These are phyloP conservation scores for Caenorhabditis afra DNA, from an alignment of 2,888 invertebrate species.

Conservation along the genomic window DNA sequence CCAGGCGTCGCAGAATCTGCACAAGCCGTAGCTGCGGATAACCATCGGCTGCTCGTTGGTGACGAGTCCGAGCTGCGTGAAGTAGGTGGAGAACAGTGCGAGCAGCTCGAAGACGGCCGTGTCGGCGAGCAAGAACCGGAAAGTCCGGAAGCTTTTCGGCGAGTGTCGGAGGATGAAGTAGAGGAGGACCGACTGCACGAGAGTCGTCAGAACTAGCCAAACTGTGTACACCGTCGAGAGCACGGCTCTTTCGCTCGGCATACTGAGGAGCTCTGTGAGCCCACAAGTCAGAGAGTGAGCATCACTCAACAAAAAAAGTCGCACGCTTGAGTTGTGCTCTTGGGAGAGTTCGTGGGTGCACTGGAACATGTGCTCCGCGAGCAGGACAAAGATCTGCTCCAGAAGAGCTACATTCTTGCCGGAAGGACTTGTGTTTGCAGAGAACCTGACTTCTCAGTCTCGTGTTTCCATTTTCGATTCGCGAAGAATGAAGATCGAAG, in stretches of 20 bases:
- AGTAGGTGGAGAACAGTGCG: background rate
- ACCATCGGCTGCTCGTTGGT: background rate
- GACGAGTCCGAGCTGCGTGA: slow-evolving; percentile 1
- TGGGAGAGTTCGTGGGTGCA: background rate
- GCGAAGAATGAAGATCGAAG: too few relatives aligned
- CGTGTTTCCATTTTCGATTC: too few relatives aligned
- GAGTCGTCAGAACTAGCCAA: background rate
- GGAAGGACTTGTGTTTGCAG: too few relatives aligned
- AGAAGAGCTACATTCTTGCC: too few relatives aligned
- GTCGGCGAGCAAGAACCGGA: slow-evolving; percentile 4
- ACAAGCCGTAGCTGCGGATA: background rate
- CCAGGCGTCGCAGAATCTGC: background rate
- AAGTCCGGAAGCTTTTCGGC: slow-evolving; percentile 3
- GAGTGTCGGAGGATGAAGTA: slow-evolving; percentile 2
- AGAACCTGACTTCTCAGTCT: too few relatives aligned
- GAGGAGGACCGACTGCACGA: background rate
- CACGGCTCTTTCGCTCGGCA: background rate
- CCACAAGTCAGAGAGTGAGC: too few relatives aligned
- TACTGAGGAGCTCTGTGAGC: background rate
- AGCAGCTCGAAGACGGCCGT: background rate
- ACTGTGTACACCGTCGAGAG: background rate
- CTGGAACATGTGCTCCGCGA: too few relatives aligned
- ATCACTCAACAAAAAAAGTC: background rate
- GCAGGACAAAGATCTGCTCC: too few relatives aligned
- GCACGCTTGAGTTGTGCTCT: slow-evolving; percentile 7